Percentiles rank a stretch among this genome's conserved stretches.
phyloP scores from a whole-genome alignment of 2,113 vertebrate genomes.

The Orycteropus afer region DNA sequence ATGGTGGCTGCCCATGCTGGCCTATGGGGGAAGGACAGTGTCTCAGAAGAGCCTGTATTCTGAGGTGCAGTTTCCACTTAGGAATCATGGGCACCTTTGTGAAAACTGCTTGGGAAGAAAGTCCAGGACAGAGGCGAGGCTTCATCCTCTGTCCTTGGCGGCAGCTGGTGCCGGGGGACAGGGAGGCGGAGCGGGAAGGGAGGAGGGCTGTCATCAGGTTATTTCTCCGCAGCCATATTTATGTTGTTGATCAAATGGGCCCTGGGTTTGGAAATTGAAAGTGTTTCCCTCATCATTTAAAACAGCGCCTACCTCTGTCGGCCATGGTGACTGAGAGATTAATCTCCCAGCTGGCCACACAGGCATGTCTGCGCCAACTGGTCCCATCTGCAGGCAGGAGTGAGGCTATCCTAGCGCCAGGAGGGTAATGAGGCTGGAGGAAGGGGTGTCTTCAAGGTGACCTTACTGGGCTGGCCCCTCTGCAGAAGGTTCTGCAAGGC shows the following conservation, averaged over 20 bases:
- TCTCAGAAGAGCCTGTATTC: not conserved
- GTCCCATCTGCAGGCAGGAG: conserved; percentile 73
- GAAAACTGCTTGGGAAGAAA: not conserved
- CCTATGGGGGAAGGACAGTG: not conserved
- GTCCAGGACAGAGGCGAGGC: not conserved
- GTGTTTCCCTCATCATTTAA: conserved; percentile 82
- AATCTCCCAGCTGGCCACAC: conserved; percentile 76
- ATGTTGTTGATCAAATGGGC: conserved; percentile 80
- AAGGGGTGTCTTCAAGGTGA: conserved; percentile 72
- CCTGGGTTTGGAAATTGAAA: conserved; percentile 72
- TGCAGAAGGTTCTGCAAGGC: not conserved
- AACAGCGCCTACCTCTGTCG: conserved; percentile 74
- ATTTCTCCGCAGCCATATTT: conserved; percentile 76
- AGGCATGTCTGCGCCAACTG: conserved; percentile 44
- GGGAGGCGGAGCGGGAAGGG: not conserved
- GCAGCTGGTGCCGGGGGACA: not conserved
- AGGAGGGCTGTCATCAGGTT: conserved; percentile 38
- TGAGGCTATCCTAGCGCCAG: conserved; percentile 74
- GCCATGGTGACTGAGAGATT: conserved; percentile 78
- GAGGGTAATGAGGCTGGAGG: conserved; percentile 76
- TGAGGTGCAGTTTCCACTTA: not conserved
- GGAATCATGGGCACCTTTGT: not conserved
- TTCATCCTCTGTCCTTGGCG: not conserved
- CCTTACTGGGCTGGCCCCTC: not conserved
- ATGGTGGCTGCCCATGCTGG: not conserved